Conservation (phyloP, 2,797 vertebrate genomes). For the Bovichtus diacanthus region DNA sequence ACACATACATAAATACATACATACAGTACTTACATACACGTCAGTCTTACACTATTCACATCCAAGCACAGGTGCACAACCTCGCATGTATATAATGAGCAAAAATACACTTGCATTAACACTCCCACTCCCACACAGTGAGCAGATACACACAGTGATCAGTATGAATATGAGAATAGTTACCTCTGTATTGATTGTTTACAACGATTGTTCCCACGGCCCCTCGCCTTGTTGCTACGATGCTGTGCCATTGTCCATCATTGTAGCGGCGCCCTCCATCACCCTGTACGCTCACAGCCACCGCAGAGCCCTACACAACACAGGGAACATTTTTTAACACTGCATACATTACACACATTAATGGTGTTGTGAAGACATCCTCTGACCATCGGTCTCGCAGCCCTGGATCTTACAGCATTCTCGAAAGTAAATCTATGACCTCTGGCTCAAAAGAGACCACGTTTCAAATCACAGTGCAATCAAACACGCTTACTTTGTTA, state of each 20-base stretch:
- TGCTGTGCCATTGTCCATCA: slow-evolving; percentile 92
- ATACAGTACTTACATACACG: slow-evolving; percentile 3
- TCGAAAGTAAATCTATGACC: slow-evolving; percentile 15
- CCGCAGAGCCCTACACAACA: slow-evolving; percentile 88
- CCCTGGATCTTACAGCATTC: slow-evolving; percentile 9
- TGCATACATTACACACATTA: slow-evolving; percentile 13
- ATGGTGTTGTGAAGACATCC: slow-evolving; percentile 13
- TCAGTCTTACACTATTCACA: slow-evolving; percentile 25
- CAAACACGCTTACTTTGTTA: slow-evolving; percentile 14
- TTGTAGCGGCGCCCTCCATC: slow-evolving; percentile 87
- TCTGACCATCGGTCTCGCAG: background rate
- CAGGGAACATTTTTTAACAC: no score
- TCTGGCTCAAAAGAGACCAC: slow-evolving; percentile 12
- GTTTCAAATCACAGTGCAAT: slow-evolving; percentile 28
- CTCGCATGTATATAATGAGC: slow-evolving; percentile 5
- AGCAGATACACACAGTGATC: slow-evolving; percentile 50
- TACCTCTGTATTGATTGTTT: slow-evolving; percentile 84
- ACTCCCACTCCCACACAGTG: slow-evolving; percentile 35
- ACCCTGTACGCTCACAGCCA: slow-evolving; percentile 88
- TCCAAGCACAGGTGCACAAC: slow-evolving; percentile 3
- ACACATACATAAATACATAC: slow-evolving; percentile 21
- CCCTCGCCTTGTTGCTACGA: slow-evolving; percentile 88
- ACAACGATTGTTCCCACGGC: slow-evolving; percentile 91
- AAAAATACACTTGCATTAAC: slow-evolving; percentile 19
- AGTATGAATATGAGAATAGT: slow-evolving; percentile 77